phyloP scores from a whole-genome alignment of 2,113 vertebrate genomes.

The Saguinus imperator region DNA sequence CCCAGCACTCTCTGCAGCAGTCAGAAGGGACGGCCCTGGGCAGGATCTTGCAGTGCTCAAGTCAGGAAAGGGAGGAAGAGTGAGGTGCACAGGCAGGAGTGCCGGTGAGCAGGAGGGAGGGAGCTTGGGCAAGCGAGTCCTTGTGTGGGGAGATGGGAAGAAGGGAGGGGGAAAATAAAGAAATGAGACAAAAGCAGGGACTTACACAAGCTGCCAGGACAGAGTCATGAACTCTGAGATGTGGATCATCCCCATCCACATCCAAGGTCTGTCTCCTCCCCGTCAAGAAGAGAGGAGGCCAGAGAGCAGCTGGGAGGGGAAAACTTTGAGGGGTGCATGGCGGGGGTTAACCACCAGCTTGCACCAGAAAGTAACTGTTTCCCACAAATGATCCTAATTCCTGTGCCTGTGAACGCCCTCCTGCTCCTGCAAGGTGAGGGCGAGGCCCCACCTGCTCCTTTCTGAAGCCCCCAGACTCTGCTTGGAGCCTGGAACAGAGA shows the following conservation, averaged over 20 bases:
- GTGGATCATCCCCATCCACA: not conserved
- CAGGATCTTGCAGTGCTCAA: fast-evolving
- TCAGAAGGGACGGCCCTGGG: fast-evolving
- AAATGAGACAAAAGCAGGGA: not conserved
- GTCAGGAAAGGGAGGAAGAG: no score
- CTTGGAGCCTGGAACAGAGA: not conserved
- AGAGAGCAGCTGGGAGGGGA: not conserved
- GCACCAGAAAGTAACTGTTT: fast-evolving
- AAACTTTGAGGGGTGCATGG: no score
- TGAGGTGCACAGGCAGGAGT: not conserved
- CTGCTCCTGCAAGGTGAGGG: not conserved
- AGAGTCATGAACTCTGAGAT: not conserved
- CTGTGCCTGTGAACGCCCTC: not conserved
- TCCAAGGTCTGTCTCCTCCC: not conserved
- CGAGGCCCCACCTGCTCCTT: not conserved
- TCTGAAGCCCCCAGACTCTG: not conserved
- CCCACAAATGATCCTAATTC: fast-evolving
- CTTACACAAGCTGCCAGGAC: not conserved
- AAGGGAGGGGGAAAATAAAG: not conserved
- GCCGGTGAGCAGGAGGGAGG: not conserved
- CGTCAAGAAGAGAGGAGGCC: no score
- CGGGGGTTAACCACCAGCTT: not conserved
- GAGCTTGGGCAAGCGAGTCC: no score
- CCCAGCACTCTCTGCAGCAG: fast-evolving
- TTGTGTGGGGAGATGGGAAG: no score